Percentiles rank a stretch among this genome's conserved stretches.
Evolutionary conservation across 1,140 invertebrate genomes (phyloP).

Genomic region (Ditylenchus dipsaci): DNA sequence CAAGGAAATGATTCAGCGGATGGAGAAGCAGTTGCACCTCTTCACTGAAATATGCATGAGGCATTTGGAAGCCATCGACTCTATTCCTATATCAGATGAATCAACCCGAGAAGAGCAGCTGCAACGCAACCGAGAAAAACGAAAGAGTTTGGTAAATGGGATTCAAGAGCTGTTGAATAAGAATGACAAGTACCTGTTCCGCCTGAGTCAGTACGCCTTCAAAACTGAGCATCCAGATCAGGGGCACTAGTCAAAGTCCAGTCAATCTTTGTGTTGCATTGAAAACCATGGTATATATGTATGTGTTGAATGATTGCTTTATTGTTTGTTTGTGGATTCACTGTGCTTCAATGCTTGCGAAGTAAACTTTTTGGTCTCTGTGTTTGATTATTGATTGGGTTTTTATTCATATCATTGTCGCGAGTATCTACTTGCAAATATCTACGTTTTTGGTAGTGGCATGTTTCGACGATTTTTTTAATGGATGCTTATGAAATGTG

Average conservation of each 20-base stretch:
- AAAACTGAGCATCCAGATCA: slow-evolving; percentile 9
- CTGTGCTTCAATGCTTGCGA: too few species aligned
- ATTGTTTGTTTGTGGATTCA: too few species aligned
- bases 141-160: slow-evolving; percentile 26
- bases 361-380: too few species aligned
- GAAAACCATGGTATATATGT: too few species aligned
- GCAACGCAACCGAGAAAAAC: slow-evolving; percentile 35
- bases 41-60: slow-evolving; percentile 32
- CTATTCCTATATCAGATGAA: slow-evolving; percentile 29
- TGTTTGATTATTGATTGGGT: too few species aligned
- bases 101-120: slow-evolving; percentile 33
- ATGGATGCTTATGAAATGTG: too few species aligned
- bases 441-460: too few species aligned
- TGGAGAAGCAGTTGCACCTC: slow-evolving; percentile 34
- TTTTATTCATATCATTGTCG: too few species aligned
- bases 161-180: slow-evolving; percentile 33
- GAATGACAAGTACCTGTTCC: slow-evolving; percentile 31
- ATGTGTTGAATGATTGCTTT: too few species aligned
- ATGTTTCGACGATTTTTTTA: too few species aligned
- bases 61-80: slow-evolving; percentile 33
- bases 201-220: slow-evolving; percentile 9
- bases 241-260: not conserved
- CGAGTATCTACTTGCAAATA: too few species aligned
- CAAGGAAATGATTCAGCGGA: slow-evolving; percentile 31
- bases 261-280: too few species aligned